These are phyloP conservation scores for Diadumene lineata DNA, from an alignment of 92 coral and sea anemone species.

Conservation along the genomic window DNA sequence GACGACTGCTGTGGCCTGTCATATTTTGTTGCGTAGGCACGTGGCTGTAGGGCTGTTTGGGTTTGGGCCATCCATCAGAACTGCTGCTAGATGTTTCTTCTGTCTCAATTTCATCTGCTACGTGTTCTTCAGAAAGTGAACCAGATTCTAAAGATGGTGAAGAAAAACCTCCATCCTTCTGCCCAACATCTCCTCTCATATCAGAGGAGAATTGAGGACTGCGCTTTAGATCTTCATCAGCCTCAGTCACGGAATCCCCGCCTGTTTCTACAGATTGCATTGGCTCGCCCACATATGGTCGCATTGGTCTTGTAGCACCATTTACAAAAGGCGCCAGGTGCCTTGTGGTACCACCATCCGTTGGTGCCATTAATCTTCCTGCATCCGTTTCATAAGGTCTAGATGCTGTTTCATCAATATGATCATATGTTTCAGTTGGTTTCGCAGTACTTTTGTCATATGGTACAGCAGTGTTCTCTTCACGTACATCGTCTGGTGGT, in stretches of 20 bases:
- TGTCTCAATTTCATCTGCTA: constrained; percentile 21
- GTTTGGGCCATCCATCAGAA: too few relatives aligned
- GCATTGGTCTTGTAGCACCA: background rate
- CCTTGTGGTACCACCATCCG: background rate
- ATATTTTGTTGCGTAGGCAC: background rate
- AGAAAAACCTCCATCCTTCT: constrained; percentile 2
- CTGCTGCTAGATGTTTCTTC: background rate
- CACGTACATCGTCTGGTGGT: background rate
- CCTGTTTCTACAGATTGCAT: background rate
- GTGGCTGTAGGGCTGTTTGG: background rate
- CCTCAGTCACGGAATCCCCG: background rate
- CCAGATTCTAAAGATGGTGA: constrained; percentile 23
- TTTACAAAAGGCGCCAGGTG: background rate
- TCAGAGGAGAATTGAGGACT: too few relatives aligned
- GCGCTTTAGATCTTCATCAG: background rate
- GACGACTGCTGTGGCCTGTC: background rate
- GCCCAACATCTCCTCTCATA: background rate
- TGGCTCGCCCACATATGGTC: background rate
- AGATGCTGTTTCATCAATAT: background rate
- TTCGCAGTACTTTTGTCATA: background rate
- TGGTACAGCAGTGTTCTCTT: background rate
- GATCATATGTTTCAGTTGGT: background rate
- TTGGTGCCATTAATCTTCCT: background rate
- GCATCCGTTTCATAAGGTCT: background rate
- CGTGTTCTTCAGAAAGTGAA: constrained; percentile 28